Base-by-base conservation (phyloP, 1,140 invertebrate genomes). In the Drosophila eugracilis region DNA sequence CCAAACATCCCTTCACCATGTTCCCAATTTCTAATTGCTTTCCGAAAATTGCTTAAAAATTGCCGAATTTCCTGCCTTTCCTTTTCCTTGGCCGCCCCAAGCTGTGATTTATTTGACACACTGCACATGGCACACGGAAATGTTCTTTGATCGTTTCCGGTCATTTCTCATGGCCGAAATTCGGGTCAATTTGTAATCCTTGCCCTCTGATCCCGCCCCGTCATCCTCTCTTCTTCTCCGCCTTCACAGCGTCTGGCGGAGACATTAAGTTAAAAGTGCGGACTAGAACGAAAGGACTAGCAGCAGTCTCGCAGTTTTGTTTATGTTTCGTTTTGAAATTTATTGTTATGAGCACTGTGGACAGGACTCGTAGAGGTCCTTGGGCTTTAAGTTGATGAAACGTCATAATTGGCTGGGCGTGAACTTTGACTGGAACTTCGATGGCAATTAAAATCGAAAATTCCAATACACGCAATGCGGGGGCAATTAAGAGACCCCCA, bases 291-390 rank as follows among this genome's bases (percentile, higher is more conserved):
- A 17, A 17, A 9, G n/a, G n/a, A 28, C 44, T 26, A 9, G 42
- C n/a, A 26, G 5, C 21, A 5, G 10, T 17, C 36, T 28, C 4
- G 10, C 41, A 26, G 50, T 28, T 28, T 41, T 62, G 54, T 34
- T 60, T 45, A 42, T 36, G 55, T 37, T 26, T 37, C 37, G 30
- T 6, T 6, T 37, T 14, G 21, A 66, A 66, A 75, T 75, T 74
- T 75, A 75, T 75, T 45, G 72, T 65, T 65, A 52, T 66, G 59
- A 75, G 50, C 44, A 39, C 19, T 14, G 26, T 17, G 70, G 34
- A 30, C 17, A 70, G 39, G 36, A 44, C 34, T 65, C 47, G 26
- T 3, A 22, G 36, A 15, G 7, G 22, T 65, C 50, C 71, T 36
- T 28, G 17, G 50, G 19, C 32, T 32, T 45, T 26, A 26, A 59